Evolutionary conservation across 1,140 invertebrate genomes (phyloP), one percentile per base, ranked within the genome.

Genomic region (Cotesia typhae): DNA sequence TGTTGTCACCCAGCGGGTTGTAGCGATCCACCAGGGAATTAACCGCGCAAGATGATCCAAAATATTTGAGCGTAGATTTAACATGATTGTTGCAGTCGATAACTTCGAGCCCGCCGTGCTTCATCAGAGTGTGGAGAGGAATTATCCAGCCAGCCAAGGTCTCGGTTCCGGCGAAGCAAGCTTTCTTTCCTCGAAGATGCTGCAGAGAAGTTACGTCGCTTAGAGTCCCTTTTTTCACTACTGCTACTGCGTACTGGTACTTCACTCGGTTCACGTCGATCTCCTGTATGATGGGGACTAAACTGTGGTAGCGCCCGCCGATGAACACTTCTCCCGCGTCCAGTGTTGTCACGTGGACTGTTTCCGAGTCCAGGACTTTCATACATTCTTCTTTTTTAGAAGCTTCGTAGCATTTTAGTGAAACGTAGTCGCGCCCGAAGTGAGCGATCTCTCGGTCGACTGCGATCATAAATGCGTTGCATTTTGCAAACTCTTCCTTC

Each of bases 61-160:
- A 99, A 82, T 92, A 98, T 73, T 93, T 91, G 7, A 94, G 94
- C 0, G 96, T 93, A 3, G 95, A 94, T 85, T 98, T 97, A 0
- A 99, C 95, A 82, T 98, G 94, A 87, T 98, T 98, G 79, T 99
- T 99, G 80, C 97, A 99, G 82, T 96, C 95, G 37, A 94, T 91
- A 51, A 96, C 90, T 81, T 94, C 92, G 87, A 96, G 90, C 41
- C 91, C 92, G 35, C 93, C 93, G 72, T 92, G 85, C 80, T 91
- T 90, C 90, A 98, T 95, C 20, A 98, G 83, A 92, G 88, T 91
- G 82, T 96, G 89, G 76, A 98, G 91, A 5, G 97, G 97, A 79
- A 97, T 90, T 70, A 96, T 90, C 97, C 97, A 99, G 51, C 97
- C 96, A 71, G 96, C 96, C 70, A 95, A 87, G 17, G 93, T 93